A percentile compares a stretch with the other conserved stretches of the same genome.
Conservation (phyloP, 2,888 invertebrate genomes). For the Diaprepes abbreviatus region DNA sequence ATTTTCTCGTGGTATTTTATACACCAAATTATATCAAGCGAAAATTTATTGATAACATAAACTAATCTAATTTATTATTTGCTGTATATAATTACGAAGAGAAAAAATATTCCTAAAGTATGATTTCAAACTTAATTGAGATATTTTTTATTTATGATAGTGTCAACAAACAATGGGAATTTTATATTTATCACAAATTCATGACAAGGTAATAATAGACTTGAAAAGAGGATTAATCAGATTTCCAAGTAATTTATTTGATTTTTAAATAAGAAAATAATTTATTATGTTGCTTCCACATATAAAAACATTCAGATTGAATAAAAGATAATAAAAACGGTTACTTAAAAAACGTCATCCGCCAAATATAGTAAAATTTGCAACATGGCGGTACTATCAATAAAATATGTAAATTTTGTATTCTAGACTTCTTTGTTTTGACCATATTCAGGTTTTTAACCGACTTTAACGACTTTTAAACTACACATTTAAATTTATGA, state of each 20-base stretch:
- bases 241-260: not conserved
- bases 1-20: too few species aligned
- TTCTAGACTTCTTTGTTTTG: constrained; percentile 13
- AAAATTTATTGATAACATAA: too few species aligned
- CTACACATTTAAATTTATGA: too few species aligned
- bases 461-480: constrained; percentile 8
- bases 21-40: too few species aligned
- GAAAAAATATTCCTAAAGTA: constrained; percentile 5
- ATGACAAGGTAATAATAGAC: not conserved
- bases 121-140: not conserved
- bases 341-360: constrained; percentile 12
- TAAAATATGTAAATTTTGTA: constrained; percentile 16
- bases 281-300: not conserved
- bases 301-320: not conserved
- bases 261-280: not conserved
- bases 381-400: constrained; percentile 25
- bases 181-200: constrained; percentile 11
- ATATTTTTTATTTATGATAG: constrained; percentile 1
- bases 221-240: not conserved
- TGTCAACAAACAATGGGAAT: constrained; percentile 17
- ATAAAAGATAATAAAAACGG: not conserved
- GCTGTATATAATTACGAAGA: too few species aligned
- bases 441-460: not conserved
- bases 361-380: constrained; percentile 27
- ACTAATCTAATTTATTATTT: too few species aligned